Conservation (phyloP, 2,888 invertebrate genomes). For the Desoria tigrina region DNA sequence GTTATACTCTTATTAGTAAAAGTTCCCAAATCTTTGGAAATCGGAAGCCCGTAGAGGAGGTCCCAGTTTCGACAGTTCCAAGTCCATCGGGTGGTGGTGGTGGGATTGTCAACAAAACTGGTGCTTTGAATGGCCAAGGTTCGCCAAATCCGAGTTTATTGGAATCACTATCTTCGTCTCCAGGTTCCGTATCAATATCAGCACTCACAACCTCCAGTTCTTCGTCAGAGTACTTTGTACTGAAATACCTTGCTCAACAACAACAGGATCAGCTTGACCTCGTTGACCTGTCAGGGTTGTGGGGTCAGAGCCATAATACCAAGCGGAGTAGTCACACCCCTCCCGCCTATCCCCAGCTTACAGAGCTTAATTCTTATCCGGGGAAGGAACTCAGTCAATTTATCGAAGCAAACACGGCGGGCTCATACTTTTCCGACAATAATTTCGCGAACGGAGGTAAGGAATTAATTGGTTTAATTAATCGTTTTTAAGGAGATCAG, state of each 20-base stretch:
- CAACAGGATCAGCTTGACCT: conserved; percentile 15
- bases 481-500: no score
- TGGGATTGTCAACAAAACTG: no score
- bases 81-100: no score
- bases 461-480: no score
- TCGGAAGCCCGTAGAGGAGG: background rate
- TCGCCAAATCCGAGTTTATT: no score
- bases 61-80: background rate
- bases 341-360: background rate
- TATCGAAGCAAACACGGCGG: conserved; percentile 15
- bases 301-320: background rate
- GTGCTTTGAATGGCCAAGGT: no score
- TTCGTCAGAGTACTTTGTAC: conserved; percentile 14
- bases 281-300: conserved; percentile 2
- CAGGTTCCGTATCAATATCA: no score
- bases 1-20: background rate
- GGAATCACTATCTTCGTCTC: no score
- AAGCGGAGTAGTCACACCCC: background rate
- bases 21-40: background rate
- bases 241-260: conserved; percentile 8
- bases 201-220: background rate
- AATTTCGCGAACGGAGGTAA: conserved; percentile 9
- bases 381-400: conserved; percentile 15
- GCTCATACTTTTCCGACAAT: conserved; percentile 18
- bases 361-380: conserved; percentile 2